Evolutionary conservation across 1,140 invertebrate genomes (phyloP).

Genomic region (Ceratosolen solmsi): DNA sequence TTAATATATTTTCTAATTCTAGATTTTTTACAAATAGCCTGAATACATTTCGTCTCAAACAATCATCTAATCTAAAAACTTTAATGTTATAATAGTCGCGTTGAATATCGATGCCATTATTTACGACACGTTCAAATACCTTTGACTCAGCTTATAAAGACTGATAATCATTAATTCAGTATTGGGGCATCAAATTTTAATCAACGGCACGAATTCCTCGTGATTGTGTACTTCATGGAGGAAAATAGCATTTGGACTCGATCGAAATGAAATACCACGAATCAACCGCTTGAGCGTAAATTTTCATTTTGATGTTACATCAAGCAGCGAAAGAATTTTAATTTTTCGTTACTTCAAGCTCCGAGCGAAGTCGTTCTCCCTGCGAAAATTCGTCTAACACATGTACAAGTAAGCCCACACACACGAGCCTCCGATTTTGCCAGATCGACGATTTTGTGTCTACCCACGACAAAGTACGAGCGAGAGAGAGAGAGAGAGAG

Average conservation of each 20-base stretch:
- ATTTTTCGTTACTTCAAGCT: background rate
- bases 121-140: background rate
- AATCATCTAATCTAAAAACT: background rate
- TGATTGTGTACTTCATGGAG: background rate
- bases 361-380: background rate
- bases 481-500: slow-evolving; percentile 24
- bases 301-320: background rate
- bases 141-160: background rate
- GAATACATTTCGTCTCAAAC: background rate
- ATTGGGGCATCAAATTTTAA: background rate
- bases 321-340: background rate
- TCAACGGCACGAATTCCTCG: background rate
- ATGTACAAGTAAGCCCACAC: slow-evolving; percentile 6
- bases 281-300: background rate
- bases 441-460: background rate
- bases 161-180: background rate
- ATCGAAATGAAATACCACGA: background rate
- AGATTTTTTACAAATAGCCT: background rate
- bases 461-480: background rate
- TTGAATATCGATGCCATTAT: background rate
- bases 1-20: slow-evolving; percentile 8
- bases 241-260: background rate
- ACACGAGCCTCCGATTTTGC: background rate
- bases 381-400: background rate
- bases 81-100: no score